Evolutionary conservation across 2,888 invertebrate species (phyloP), one percentile per base, ranked within the genome.

Genomic region (Dicyrtoma fusca): DNA sequence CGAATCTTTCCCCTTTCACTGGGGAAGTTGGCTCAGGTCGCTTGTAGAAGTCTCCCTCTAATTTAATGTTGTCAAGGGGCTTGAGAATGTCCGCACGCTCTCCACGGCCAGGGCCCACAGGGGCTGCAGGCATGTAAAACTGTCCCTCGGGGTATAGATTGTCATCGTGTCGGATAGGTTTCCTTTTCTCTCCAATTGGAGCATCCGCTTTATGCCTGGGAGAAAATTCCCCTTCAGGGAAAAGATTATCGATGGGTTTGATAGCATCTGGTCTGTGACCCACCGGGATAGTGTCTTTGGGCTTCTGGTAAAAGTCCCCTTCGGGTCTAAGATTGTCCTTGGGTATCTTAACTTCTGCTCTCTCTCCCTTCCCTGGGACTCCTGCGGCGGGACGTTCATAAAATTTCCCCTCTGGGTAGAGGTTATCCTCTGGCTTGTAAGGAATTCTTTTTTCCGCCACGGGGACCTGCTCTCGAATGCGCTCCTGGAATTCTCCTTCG

Each of bases 321-420:
- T 89, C 88, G 4, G 49, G 49, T 17, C 11, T 49, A 8, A 89
- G 81, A 82, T 89, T 90, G 77, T 89, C 89, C 78, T 86, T 83
- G 0, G 88, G 90, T 78, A 86, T 89, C 13, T 23, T 26, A 14
- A 59, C 21, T 0, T 53, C 59, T 1, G 45, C 44, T 26, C 69
- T 13, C 25, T 69, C 75, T 5, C 72, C 74, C 21, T 66, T 26
- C 10, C 21, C 42, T 8, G 53, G 53, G 3, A 13, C 8, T 1
- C 1, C 49, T 26, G 72, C 63, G 17, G 26, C 55, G 19, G 42
- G 49, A 13, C 69, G 55, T 6, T 72, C 72, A 4, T 55, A 21
- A 21, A 74, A 71, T 13, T 73, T 61, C 6, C 73, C 73, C 49
- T 47, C 61, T 10, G 62, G 62, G 11, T 61, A 19, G 1, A 70